Percentiles rank a stretch among this genome's conserved stretches.
Conservation (phyloP, 2,113 vertebrate species). For the Antechinus flavipes region DNA sequence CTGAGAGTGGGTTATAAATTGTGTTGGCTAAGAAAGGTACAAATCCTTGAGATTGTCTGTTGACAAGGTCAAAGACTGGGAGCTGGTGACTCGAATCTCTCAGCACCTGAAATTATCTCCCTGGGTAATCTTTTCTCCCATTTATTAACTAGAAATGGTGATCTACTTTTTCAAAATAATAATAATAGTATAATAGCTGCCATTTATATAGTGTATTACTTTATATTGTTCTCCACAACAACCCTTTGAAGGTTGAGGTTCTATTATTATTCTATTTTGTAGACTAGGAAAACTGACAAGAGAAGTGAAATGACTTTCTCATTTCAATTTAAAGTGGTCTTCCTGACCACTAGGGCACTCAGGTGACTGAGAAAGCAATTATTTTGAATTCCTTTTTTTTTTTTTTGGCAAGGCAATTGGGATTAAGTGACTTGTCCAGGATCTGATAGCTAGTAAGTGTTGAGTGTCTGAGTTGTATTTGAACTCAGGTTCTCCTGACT, state of each 20-base stretch:
- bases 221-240: neutral
- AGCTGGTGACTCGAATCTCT: neutral
- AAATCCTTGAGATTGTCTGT: neutral
- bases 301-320: neutral
- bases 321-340: no score
- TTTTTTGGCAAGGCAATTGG: no score
- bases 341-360: neutral
- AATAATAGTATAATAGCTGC: neutral
- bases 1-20: neutral
- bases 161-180: neutral
- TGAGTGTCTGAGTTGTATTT: no score
- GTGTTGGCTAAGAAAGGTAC: neutral
- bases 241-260: neutral
- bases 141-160: neutral
- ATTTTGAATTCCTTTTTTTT: no score
- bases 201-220: neutral
- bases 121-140: neutral
- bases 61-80: neutral
- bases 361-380: neutral
- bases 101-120: neutral
- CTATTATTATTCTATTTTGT: neutral
- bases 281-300: neutral
- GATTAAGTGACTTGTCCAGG: no score
- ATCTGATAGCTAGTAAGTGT: no score
- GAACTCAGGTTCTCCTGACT: no score